Evolutionary conservation across 2,113 vertebrate genomes (phyloP).

Genomic region (Seriola aureovittata): DNA sequence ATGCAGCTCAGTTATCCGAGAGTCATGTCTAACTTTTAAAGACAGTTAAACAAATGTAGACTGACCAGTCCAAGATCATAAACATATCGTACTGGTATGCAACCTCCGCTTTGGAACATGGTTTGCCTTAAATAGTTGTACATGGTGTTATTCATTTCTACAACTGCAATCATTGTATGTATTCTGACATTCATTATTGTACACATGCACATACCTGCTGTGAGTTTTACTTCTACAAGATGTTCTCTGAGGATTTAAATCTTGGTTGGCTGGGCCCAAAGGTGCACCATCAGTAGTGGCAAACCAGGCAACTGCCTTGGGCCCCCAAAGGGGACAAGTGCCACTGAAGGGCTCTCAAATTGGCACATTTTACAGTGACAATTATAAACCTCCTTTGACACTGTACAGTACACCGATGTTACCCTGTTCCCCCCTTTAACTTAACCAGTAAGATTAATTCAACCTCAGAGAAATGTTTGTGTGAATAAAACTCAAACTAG

Average conservation of each 20-base stretch:
- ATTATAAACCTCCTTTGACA: no score
- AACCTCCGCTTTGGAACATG: not conserved
- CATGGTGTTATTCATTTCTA: not conserved
- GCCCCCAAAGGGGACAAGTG: no score
- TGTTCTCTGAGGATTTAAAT: not conserved
- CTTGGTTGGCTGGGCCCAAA: no score
- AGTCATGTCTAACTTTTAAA: no score
- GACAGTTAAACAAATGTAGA: not conserved
- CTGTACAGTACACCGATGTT: no score
- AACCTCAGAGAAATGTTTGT: not conserved
- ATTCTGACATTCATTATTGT: not conserved
- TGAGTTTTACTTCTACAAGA: not conserved
- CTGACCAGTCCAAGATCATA: not conserved
- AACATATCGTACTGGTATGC: not conserved
- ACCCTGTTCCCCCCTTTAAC: not conserved
- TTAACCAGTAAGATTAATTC: not conserved
- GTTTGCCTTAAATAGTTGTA: constrained; percentile 1
- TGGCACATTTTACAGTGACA: no score
- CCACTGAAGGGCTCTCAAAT: no score
- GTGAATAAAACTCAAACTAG: not conserved
- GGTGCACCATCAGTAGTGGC: no score
- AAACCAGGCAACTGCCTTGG: no score
- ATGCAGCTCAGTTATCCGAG: not conserved
- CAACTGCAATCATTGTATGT: not conserved
- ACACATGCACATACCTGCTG: not conserved